Evolutionary conservation across 2,797 vertebrate species (phyloP).

Genomic region (Pempheris klunzingeri): DNA sequence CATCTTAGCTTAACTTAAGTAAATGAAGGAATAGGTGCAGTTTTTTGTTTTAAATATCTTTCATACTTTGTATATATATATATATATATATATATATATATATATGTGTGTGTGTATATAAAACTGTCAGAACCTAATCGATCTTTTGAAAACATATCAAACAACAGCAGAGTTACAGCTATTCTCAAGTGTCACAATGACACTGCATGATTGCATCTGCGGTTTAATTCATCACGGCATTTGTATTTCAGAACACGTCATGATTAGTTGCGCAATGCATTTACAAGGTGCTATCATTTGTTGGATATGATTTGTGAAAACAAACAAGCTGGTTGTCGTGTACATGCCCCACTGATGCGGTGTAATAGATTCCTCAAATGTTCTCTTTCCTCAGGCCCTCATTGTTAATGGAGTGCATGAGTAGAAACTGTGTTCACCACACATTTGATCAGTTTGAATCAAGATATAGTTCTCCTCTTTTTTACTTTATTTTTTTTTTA

Average conservation of each 20-base stretch:
- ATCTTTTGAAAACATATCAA: background rate
- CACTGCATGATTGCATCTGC: background rate
- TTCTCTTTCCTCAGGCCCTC: background rate
- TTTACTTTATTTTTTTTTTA: no score
- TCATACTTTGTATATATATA: background rate
- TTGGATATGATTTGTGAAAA: background rate
- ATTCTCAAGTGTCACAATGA: background rate
- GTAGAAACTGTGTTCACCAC: background rate
- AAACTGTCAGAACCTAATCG: accelerated
- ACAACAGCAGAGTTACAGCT: background rate
- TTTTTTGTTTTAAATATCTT: background rate
- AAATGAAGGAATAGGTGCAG: background rate
- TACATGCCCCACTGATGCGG: background rate
- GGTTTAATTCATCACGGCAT: background rate
- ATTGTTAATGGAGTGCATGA: background rate
- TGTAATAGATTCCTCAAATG: background rate
- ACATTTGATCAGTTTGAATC: background rate
- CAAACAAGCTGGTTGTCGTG: background rate
- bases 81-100: no score
- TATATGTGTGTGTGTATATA: no score
- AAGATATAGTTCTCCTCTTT: background rate
- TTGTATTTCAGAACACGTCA: background rate
- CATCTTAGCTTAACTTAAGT: background rate
- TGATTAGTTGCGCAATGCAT: background rate
- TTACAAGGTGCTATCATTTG: background rate